Conservation (phyloP, 2,888 invertebrate genomes). For the Gastrophysa polygoni region DNA sequence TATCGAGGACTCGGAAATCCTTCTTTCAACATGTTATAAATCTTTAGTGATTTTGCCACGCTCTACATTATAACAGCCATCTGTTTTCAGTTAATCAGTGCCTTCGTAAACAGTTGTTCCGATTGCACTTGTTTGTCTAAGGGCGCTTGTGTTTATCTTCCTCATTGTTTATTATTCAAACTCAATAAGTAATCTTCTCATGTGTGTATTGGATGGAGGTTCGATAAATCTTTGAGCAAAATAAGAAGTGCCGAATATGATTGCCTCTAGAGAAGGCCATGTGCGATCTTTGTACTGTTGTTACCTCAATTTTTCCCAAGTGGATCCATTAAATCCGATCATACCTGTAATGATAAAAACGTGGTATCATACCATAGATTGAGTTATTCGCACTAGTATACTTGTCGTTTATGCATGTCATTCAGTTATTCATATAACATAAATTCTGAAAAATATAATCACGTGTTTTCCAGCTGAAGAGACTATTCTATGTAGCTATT, state of each 20-base stretch:
- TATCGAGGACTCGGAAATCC: neutral
- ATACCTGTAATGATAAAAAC: too few relatives aligned
- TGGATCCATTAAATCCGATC: too few relatives aligned
- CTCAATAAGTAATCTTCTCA: slow-evolving; percentile 3
- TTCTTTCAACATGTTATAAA: neutral
- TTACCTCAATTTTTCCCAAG: too few relatives aligned
- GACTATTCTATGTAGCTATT: slow-evolving; percentile 25
- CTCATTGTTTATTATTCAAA: slow-evolving; percentile 8
- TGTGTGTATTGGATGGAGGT: neutral
- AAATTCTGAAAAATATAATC: slow-evolving; percentile 18
- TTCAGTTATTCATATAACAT: slow-evolving; percentile 13
- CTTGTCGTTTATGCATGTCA: too few relatives aligned
- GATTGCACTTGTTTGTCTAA: slow-evolving; percentile 14
- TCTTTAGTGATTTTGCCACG: slow-evolving; percentile 1
- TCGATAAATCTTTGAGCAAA: neutral
- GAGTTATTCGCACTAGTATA: too few relatives aligned
- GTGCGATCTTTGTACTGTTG: too few relatives aligned
- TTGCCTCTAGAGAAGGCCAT: neutral
- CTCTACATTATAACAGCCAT: slow-evolving; percentile 11
- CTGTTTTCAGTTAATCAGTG: slow-evolving; percentile 16
- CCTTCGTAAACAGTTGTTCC: slow-evolving; percentile 8
- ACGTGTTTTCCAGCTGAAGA: slow-evolving; percentile 25
- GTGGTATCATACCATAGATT: too few relatives aligned
- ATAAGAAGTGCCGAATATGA: neutral
- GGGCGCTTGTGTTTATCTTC: slow-evolving; percentile 12